Conservation (phyloP, 2,113 vertebrate genomes). For the Puma concolor region DNA sequence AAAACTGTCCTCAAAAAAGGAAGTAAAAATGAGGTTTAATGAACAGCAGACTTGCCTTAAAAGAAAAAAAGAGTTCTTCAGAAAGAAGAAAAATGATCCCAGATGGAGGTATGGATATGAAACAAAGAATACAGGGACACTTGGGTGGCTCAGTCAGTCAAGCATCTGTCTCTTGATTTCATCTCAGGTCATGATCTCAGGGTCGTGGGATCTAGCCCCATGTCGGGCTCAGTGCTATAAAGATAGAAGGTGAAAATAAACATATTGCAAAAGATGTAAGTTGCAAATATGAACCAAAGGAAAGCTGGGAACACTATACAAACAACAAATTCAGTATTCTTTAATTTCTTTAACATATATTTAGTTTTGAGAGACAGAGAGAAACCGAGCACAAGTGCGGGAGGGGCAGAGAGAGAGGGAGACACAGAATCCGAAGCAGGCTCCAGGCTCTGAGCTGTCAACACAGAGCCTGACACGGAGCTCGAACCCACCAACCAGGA, state of each 20-base stretch:
- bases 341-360: not conserved
- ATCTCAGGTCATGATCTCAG: too few relatives aligned
- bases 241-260: not conserved
- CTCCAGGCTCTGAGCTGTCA: too few relatives aligned
- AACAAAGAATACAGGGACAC: not conserved
- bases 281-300: not conserved
- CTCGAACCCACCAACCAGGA: too few relatives aligned
- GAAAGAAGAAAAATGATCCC: not conserved
- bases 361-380: too few relatives aligned
- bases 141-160: too few relatives aligned
- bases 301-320: not conserved
- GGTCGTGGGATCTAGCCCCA: too few relatives aligned
- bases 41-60: not conserved
- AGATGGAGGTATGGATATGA: not conserved
- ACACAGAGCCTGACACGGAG: too few relatives aligned
- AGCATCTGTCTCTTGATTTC: too few relatives aligned
- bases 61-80: not conserved
- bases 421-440: too few relatives aligned
- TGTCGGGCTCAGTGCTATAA: too few relatives aligned
- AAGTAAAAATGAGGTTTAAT: not conserved
- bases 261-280: not conserved
- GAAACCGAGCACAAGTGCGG: too few relatives aligned
- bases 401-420: too few relatives aligned
- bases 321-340: not conserved
- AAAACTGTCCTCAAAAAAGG: not conserved